Evolutionary conservation across 2,888 invertebrate species (phyloP).

Genomic region (Oxyscelio sp.): DNA sequence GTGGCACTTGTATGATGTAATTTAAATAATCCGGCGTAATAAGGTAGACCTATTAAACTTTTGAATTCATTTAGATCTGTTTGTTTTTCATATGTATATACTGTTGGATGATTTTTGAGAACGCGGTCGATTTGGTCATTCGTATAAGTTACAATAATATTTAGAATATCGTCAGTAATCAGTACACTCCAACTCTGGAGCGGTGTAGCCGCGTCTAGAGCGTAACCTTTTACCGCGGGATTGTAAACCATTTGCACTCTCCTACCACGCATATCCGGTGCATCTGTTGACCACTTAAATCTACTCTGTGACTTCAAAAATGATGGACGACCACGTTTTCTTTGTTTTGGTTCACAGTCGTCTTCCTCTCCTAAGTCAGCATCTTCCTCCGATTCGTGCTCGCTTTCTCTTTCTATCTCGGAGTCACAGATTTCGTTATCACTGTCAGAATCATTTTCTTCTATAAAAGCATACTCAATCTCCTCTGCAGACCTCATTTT

Average conservation of each 20-base stretch:
- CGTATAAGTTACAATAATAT: constrained; percentile 61
- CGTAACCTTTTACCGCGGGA: constrained; percentile 30
- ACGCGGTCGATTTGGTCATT: constrained; percentile 47
- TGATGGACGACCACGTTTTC: not conserved
- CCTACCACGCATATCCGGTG: not conserved
- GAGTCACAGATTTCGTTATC: too few relatives aligned
- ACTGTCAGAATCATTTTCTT: too few relatives aligned
- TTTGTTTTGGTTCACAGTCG: too few relatives aligned
- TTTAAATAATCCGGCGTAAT: constrained; percentile 25
- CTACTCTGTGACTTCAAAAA: not conserved
- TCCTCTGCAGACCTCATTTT: too few relatives aligned
- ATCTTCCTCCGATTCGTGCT: too few relatives aligned
- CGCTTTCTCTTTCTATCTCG: too few relatives aligned
- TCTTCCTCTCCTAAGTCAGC: too few relatives aligned
- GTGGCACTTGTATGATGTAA: too few relatives aligned
- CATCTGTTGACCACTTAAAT: constrained; percentile 7
- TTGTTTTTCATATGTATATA: not conserved
- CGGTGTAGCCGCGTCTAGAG: constrained; percentile 29
- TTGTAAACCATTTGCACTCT: too few relatives aligned
- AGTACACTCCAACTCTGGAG: constrained; percentile 47
- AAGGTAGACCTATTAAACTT: constrained; percentile 12
- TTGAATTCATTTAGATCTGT: constrained; percentile 31
- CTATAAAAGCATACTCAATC: too few relatives aligned
- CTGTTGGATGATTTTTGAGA: not conserved
- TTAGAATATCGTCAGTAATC: constrained; percentile 44